These are phyloP conservation scores for Streptopelia turtur DNA, from an alignment of 2,797 vertebrate genomes.

Conservation along the genomic window DNA sequence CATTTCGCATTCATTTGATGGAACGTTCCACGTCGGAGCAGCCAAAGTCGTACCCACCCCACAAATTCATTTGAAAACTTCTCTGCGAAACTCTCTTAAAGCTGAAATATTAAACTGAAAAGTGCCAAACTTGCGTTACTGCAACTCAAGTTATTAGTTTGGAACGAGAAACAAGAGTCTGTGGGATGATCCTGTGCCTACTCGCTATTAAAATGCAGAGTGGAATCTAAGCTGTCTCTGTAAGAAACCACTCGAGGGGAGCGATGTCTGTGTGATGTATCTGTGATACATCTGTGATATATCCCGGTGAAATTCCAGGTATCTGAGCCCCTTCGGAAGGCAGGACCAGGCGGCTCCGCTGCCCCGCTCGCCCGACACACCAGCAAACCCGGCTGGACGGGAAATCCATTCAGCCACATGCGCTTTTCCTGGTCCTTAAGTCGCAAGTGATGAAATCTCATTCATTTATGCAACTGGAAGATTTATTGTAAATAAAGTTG, in stretches of 20 bases:
- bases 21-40: accelerated
- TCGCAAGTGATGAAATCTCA: slow-evolving; percentile 49
- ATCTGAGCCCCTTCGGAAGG: neutral
- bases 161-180: neutral
- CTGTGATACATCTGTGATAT: too few relatives aligned
- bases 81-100: neutral
- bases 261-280: neutral
- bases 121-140: neutral
- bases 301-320: neutral
- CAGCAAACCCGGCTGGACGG: neutral
- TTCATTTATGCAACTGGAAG: slow-evolving; percentile 45
- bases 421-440: neutral
- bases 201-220: neutral
- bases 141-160: neutral
- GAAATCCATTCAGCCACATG: neutral
- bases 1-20: neutral
- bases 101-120: neutral
- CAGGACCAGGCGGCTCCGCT: neutral
- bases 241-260: neutral
- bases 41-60: neutral
- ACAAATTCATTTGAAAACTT: neutral
- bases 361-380: neutral
- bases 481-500: slow-evolving; percentile 70
- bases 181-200: slow-evolving; percentile 26
- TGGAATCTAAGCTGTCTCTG: neutral